Conservation (phyloP, 2,888 invertebrate species). For the Drosophila ustulata region DNA sequence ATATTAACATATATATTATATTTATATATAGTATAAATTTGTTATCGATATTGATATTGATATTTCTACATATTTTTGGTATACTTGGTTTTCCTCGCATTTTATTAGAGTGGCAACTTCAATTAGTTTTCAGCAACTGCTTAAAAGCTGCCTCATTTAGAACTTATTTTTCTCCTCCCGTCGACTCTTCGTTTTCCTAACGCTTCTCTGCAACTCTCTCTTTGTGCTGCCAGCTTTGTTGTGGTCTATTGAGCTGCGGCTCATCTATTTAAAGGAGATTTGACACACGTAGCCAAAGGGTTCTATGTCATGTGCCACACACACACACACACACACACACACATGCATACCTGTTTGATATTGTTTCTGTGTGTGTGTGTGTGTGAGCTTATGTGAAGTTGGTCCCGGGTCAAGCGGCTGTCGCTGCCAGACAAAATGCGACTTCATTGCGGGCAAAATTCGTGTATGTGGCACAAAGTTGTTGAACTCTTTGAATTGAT, state of each 20-base stretch:
- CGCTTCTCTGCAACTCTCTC: background rate
- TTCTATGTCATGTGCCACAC: conserved; percentile 20
- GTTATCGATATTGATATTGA: no score
- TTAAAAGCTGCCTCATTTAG: background rate
- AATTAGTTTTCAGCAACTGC: no score
- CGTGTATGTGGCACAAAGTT: conserved; percentile 66
- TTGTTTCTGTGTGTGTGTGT: background rate
- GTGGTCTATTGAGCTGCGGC: background rate
- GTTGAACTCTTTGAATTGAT: conserved; percentile 64
- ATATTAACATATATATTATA: no score
- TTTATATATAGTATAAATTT: no score
- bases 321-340: conserved; percentile 10
- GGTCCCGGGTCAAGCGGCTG: conserved; percentile 47
- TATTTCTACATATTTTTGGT: no score
- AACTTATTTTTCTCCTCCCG: background rate
- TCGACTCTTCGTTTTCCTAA: background rate
- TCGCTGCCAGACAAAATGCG: conserved; percentile 37
- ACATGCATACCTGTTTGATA: conserved; percentile 12
- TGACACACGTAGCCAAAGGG: conserved; percentile 13
- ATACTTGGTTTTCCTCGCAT: no score
- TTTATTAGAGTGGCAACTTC: no score
- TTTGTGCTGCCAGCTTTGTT: conserved; percentile 1
- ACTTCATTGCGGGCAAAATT: conserved; percentile 24
- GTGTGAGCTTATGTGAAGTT: conserved; percentile 1
- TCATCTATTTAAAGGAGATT: conserved; percentile 11